Evolutionary conservation across 1,140 invertebrate species (phyloP).

Genomic region (Pogonomyrmex barbatus): DNA sequence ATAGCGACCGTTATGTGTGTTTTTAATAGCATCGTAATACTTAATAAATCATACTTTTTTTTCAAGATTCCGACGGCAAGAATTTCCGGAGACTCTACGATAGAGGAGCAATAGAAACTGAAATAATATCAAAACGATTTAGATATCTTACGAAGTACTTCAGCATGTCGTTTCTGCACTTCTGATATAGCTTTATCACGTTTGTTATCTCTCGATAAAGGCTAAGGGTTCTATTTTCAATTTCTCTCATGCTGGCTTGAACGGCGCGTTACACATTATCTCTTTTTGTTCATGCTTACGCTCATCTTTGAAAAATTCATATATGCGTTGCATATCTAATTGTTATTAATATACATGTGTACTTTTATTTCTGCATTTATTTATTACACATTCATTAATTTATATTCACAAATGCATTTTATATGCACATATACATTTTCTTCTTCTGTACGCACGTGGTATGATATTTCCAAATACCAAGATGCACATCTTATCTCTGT

Average conservation of each 20-base stretch:
- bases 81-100: neutral
- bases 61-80: neutral
- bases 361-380: neutral
- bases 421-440: neutral
- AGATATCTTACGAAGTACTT: conserved; percentile 69
- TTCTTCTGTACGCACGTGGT: neutral
- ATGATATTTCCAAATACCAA: conserved; percentile 34
- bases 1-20: neutral
- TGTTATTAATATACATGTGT: conserved; percentile 14
- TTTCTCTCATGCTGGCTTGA: conserved; percentile 77
- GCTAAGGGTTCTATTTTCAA: conserved; percentile 83
- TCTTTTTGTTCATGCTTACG: conserved; percentile 35
- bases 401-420: neutral
- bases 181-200: conserved; percentile 83
- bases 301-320: conserved; percentile 37
- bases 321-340: neutral
- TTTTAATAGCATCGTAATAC: neutral
- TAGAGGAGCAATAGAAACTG: neutral
- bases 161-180: conserved; percentile 76
- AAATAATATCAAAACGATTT: conserved; percentile 52
- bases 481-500: neutral
- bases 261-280: conserved; percentile 66
- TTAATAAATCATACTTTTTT: neutral
- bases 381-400: conserved; percentile 1
- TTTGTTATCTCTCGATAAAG: conserved; percentile 84